Evolutionary conservation across 2,797 vertebrate genomes (phyloP), one percentile per base, ranked within the genome.

Genomic region (Anguilla pacifica): DNA sequence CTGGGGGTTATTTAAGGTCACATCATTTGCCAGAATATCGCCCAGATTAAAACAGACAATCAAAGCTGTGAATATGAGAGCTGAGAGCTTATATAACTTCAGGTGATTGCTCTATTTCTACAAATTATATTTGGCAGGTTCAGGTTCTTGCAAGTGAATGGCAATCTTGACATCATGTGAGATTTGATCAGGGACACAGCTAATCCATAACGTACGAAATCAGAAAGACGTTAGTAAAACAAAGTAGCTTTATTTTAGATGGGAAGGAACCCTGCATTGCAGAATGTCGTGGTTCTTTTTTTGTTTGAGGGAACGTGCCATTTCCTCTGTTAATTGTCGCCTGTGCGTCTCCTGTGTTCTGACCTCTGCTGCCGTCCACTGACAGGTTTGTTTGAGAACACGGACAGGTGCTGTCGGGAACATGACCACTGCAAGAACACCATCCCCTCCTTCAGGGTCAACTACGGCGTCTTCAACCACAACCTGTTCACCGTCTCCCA

Each of bases 401-500:
- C 97, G 0, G 98, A 98, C 92, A 91, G 93, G 61, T 99, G 98
- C 91, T 98, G 98, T 89, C 95, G 96, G 6, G 96, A 98, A 85
- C 98, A 98, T 0, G 98, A 98, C 94, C 96, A 93, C 70, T 98
- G 98, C 61, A 92, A 94, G 61, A 89, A 96, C 85, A 97, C 93
- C 89, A 97, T 98, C 89, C 59, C 94, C 0, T 96, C 97, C 43
- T 96, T 98, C 43, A 92, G 95, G n/a, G 96, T 95, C 39, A 89
- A 89, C 59, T 98, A 96, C 0, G 98, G 98, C 0, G 92, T 98
- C 89, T 96, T 97, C 88, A 98, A 98, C 95, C 96, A 92, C 82
- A 96, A 97, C 84, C 95, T 98, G 86, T 98, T 97, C 91, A 98
- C 97, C 84, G 92, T 98, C 88, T 98, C 97, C 15, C 97, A 98